phyloP scores from a whole-genome alignment of 2,888 invertebrate genomes.

The Hydropsyche betteni region DNA sequence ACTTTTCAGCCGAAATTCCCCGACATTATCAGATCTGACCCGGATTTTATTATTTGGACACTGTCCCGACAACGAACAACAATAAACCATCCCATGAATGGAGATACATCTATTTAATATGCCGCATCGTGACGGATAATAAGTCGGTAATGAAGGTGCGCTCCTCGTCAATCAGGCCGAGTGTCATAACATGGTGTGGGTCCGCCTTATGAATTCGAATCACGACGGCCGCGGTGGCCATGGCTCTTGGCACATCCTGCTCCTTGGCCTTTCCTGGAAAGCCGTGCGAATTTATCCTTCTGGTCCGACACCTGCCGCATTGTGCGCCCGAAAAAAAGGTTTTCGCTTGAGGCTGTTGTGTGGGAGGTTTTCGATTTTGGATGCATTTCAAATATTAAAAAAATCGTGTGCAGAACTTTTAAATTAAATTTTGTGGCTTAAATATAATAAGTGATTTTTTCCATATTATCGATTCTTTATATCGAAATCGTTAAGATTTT shows the following conservation, averaged over 20 bases:
- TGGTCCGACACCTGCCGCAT: conserved; percentile 37
- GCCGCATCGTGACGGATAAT: conserved; percentile 15
- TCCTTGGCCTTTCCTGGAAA: conserved; percentile 13
- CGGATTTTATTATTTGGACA: conserved; percentile 34
- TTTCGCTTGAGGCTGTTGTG: conserved; percentile 2
- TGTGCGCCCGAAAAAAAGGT: neutral
- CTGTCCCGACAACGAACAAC: neutral
- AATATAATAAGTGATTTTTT: too few relatives aligned
- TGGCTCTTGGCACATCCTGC: neutral
- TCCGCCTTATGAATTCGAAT: neutral
- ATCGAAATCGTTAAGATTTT: too few relatives aligned
- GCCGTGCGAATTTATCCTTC: conserved; percentile 30
- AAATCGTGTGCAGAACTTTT: too few relatives aligned
- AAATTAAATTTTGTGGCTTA: too few relatives aligned
- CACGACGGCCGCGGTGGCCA: neutral
- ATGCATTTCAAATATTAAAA: too few relatives aligned
- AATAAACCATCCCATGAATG: conserved; percentile 1
- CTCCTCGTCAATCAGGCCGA: conserved; percentile 4
- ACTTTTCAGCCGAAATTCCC: too few relatives aligned
- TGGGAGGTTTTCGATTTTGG: too few relatives aligned
- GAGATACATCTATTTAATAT: conserved; percentile 23
- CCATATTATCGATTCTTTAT: too few relatives aligned
- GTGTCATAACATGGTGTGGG: neutral
- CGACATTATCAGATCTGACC: neutral
- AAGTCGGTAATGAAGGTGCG: conserved; percentile 16